Evolutionary conservation across 2,797 vertebrate species (phyloP).

Genomic region (Glossophaga mutica): DNA sequence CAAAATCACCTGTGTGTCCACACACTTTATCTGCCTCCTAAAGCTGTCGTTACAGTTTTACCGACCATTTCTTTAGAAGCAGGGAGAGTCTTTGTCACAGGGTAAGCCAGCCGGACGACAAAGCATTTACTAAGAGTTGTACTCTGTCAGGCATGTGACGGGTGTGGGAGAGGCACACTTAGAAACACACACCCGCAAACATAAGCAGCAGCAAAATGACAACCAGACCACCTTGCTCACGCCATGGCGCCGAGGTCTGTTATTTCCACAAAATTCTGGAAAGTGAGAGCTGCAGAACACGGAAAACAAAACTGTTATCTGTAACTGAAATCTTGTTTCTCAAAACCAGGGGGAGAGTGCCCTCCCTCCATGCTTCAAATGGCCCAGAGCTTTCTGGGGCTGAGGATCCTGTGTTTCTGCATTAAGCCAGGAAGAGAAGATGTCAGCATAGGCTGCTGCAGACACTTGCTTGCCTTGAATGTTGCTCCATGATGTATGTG

Average conservation of each 20-base stretch:
- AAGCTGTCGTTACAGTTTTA: neutral
- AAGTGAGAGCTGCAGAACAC: neutral
- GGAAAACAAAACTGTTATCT: neutral
- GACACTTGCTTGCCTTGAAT: neutral
- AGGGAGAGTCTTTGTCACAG: neutral
- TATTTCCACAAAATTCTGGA: neutral
- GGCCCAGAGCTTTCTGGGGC: neutral
- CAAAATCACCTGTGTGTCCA: fast-evolving
- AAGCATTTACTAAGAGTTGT: neutral
- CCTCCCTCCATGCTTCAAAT: neutral
- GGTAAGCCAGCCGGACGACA: neutral
- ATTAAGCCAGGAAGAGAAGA: neutral
- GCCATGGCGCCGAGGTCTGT: fast-evolving
- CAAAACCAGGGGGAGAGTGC: neutral
- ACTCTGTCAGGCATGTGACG: neutral
- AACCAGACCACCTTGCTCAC: neutral
- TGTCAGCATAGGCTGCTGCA: neutral
- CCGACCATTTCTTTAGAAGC: neutral
- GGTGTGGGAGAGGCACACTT: fast-evolving
- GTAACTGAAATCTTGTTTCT: neutral
- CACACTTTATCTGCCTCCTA: neutral
- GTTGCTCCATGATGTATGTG: neutral
- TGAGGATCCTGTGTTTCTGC: neutral
- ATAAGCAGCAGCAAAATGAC: neutral
- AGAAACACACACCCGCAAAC: fast-evolving